These are phyloP conservation scores for Anolis carolinensis DNA, from an alignment of 2,113 vertebrate genomes.

Conservation along the genomic window DNA sequence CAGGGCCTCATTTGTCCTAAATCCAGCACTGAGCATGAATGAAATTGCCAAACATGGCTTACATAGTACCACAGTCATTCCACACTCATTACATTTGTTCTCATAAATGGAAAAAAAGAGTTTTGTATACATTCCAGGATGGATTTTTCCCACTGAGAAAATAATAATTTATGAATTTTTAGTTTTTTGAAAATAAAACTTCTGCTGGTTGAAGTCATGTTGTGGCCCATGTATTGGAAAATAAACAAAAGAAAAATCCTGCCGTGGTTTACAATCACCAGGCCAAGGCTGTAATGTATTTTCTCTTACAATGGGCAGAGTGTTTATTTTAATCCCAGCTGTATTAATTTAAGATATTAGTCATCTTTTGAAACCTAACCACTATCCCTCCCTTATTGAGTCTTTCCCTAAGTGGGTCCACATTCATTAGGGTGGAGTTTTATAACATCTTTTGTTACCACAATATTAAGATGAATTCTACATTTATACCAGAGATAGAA, in stretches of 20 bases:
- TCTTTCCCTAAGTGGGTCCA: constrained; percentile 22
- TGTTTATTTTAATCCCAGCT: constrained; percentile 64
- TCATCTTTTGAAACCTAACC: constrained; percentile 50
- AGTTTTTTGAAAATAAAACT: constrained; percentile 58
- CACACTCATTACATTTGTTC: not conserved
- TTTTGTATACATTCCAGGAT: constrained; percentile 29
- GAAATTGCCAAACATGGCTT: not conserved
- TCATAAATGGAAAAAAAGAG: constrained; percentile 1
- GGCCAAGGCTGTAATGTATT: constrained; percentile 52
- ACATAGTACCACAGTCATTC: not conserved
- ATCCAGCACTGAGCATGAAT: not conserved
- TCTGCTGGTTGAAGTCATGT: constrained; percentile 64
- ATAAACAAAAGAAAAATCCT: constrained; percentile 17
- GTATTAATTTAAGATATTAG: constrained; percentile 58
- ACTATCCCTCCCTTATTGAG: constrained; percentile 33
- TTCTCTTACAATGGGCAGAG: constrained; percentile 46
- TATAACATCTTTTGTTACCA: constrained; percentile 25
- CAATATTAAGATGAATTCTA: constrained; percentile 25
- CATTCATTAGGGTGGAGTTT: constrained; percentile 32
- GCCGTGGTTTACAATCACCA: constrained; percentile 50
- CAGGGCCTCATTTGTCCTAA: too few species aligned
- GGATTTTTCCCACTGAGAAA: constrained; percentile 54
- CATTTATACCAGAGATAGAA: constrained; percentile 37
- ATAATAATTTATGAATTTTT: constrained; percentile 52
- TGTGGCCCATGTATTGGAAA: constrained; percentile 51